A percentile compares a stretch with the other conserved stretches of the same genome.
phyloP scores from a whole-genome alignment of 2,113 vertebrate species.

The Turdus rufiventris region DNA sequence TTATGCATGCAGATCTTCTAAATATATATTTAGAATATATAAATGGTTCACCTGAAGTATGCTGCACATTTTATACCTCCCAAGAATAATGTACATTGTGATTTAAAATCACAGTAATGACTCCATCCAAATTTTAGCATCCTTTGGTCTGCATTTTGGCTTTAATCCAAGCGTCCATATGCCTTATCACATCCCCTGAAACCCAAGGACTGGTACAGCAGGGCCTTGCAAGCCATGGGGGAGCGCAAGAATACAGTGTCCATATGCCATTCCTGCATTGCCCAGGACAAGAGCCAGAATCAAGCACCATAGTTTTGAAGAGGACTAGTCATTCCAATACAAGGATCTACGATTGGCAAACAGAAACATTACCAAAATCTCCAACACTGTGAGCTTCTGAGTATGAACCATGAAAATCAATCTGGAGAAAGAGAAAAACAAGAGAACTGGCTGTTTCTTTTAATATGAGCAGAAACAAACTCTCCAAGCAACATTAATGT shows the following conservation, averaged over 20 bases:
- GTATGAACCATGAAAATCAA: constrained; percentile 77
- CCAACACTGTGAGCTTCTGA: constrained; percentile 70
- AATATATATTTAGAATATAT: neutral
- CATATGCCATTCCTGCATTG: neutral
- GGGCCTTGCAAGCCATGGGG: neutral
- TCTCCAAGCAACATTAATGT: neutral
- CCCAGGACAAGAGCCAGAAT: neutral
- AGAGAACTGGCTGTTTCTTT: neutral
- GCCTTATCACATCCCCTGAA: neutral
- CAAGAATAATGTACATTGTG: neutral
- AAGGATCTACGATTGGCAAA: neutral
- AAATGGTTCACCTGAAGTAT: neutral
- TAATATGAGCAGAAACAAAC: neutral
- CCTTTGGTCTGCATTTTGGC: neutral
- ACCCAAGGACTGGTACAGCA: neutral
- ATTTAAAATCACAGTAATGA: neutral
- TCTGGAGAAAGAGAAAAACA: constrained; percentile 53
- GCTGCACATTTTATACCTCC: neutral
- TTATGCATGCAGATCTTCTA: neutral
- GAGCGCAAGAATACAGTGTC: neutral
- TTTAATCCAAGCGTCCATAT: neutral
- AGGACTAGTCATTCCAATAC: neutral
- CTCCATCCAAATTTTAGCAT: neutral
- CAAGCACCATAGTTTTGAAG: neutral
- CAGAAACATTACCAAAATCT: constrained; percentile 73